Evolutionary conservation across 2,113 vertebrate genomes (phyloP), one percentile per base, ranked within the genome.

Genomic region (Lampris incognitus): DNA sequence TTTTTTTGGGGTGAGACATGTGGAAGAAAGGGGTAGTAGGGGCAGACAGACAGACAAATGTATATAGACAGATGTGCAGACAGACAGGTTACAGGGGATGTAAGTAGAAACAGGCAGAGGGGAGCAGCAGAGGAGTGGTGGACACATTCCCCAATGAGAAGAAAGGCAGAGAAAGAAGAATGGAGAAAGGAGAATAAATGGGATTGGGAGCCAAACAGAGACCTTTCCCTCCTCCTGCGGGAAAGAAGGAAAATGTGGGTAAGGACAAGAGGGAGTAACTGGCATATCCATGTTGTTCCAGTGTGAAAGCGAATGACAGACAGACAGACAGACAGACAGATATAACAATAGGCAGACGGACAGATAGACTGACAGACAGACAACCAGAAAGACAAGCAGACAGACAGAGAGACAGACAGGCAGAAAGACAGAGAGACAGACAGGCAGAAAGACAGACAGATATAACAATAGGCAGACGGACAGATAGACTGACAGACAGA

Each of bases 251-350:
- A 79, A 57, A 60, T 62, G 66, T 1, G 48, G 37, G 49, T 67
- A 77, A 79, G 59, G 79, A 67, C 68, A 4, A 72, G 55, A 39
- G 74, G 54, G 63, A 69, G 76, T 77, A 63, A 54, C 56, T 77
- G 85, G 64, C 81, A 88, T 89, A 88, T 88, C 82, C 83, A 84
- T 79, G 85, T 51, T 71, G 71, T 73, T 78, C 38, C 66, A 24
- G 36, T 72, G 46, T 82, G 77, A 78, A 75, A 82, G 86, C 87
- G 90, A 89, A 91, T 90, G 90, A 89, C 66, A 76, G 13, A 11
- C 24, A 42, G 84, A 89, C 66, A 76, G 13, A 11, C 24, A 42
- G 84, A 76, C 84, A 68, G 73, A 68, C 68, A 9, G 75, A 74
- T 79, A 66, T 42, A 71, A 55, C 13, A 41, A 62, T 11, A 44